Evolutionary conservation across 2,113 vertebrate genomes (phyloP), one percentile per base, ranked within the genome.

Genomic region (Python bivittatus): DNA sequence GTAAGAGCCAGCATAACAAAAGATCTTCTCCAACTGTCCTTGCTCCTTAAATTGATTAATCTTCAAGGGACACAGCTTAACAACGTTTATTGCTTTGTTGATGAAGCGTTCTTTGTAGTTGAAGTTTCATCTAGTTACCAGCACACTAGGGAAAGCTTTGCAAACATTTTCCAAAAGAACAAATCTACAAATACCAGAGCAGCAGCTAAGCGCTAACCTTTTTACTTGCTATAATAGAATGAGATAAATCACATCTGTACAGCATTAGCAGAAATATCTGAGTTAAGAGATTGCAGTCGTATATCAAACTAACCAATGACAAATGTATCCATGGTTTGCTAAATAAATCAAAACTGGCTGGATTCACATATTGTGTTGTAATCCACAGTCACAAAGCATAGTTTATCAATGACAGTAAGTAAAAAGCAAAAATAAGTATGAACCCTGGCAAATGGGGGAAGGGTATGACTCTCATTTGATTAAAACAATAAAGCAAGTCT

Each of bases 41-140:
- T 72, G n/a, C 92, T 12, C 56, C 79, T 90, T 13, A 42, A 79
- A 84, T 3, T 29, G 12, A 11, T 57, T 61, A 20, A 83, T 44
- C 33, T 60, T 61, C 23, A 27, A 44, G 33, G 1, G 57, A 84
- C 23, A 83, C 17, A 84, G 89, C 89, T 89, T 23, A 88, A 88
- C 38, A 48, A 38, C 58, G 38, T 8, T 68, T 92, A 53, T 68
- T 83, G 83, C 87, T 52, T 83, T 90, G 92, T 90, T 48, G n/a
- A 64, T 9, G 29, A 72, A 58, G 17, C 4, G 0, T 33, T 93
- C 61, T 58, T 42, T 4, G 52, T 42, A 0, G 33, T n/a, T 61
- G 12, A 1, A 48, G 7, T 0, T 23, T 68, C 1, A 60, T 29
- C 44, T 23, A 53, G 57, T 52, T 38, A 84, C 33, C 8, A 79